Conservation (phyloP, 2,797 vertebrate species). For the Gadopsis bispinosus region DNA sequence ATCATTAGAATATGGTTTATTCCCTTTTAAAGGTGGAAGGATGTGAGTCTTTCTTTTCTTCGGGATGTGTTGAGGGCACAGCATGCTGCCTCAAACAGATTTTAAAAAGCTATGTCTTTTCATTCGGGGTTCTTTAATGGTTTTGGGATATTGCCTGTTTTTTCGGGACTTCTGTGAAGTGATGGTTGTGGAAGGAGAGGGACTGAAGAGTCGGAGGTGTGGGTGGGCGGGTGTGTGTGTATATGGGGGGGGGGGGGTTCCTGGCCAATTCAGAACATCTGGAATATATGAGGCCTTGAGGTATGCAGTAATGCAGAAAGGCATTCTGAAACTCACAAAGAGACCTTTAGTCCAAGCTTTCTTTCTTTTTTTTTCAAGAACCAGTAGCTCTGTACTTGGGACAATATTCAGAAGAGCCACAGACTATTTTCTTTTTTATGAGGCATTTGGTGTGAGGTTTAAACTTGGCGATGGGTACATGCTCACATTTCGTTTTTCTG, state of each 20-base stretch:
- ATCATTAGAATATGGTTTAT: conserved; percentile 67
- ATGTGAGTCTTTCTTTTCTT: conserved; percentile 37
- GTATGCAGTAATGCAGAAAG: conserved; percentile 88
- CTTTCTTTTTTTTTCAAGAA: conserved; percentile 65
- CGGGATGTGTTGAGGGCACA: conserved; percentile 34
- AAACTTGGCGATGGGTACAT: conserved; percentile 43
- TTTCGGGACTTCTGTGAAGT: conserved; percentile 78
- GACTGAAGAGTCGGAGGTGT: conserved; percentile 67
- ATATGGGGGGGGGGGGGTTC: conserved; percentile 33
- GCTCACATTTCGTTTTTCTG: conserved; percentile 41
- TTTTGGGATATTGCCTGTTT: conserved; percentile 76
- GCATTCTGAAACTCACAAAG: conserved; percentile 87
- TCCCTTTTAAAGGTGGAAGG: conserved; percentile 38
- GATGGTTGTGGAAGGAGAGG: conserved; percentile 48
- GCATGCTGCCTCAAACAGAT: conserved; percentile 38
- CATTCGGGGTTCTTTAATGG: conserved; percentile 75
- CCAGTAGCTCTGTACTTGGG: conserved; percentile 79
- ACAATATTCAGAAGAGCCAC: conserved; percentile 77
- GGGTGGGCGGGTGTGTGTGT: conserved; percentile 32
- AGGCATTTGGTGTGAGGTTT: conserved; percentile 71
- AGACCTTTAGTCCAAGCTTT: conserved; percentile 82
- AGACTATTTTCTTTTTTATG: conserved; percentile 76
- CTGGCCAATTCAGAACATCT: conserved; percentile 87
- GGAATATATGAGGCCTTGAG: conserved; percentile 89
- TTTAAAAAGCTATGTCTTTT: conserved; percentile 59